Conservation (phyloP, 2,113 vertebrate species). For the Ochotona curzoniae region DNA sequence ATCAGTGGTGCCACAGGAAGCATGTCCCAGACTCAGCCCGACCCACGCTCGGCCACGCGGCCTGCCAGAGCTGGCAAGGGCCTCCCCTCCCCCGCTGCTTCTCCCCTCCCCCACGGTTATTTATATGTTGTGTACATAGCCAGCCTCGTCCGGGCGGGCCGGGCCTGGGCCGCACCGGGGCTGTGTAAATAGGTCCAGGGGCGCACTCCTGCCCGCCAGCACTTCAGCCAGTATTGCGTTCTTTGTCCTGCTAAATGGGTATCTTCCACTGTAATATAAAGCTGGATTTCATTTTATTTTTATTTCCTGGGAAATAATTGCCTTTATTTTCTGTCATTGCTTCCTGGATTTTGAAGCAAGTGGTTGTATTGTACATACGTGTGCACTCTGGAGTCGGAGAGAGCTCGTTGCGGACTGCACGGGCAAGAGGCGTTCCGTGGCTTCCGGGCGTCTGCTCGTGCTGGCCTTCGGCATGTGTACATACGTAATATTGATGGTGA, state of each 20-base stretch:
- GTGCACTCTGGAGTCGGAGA: constrained; percentile 80
- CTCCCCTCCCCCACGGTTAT: constrained; percentile 85
- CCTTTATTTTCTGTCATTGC: constrained; percentile 74
- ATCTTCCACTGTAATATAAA: constrained; percentile 80
- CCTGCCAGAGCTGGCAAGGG: constrained; percentile 87
- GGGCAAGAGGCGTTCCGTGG: constrained; percentile 77
- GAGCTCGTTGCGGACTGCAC: constrained; percentile 77
- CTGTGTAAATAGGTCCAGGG: constrained; percentile 86
- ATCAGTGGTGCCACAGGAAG: constrained; percentile 80
- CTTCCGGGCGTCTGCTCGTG: constrained; percentile 80
- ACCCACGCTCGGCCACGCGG: constrained; percentile 77
- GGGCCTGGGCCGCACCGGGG: constrained; percentile 21
- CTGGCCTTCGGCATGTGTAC: constrained; percentile 83
- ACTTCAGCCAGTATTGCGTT: constrained; percentile 78
- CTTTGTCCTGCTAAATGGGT: constrained; percentile 52
- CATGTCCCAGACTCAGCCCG: constrained; percentile 73
- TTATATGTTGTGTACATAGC: constrained; percentile 81
- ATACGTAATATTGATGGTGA: constrained; percentile 85
- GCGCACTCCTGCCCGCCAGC: constrained; percentile 74
- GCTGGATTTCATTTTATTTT: constrained; percentile 78
- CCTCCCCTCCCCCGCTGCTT: constrained; percentile 71
- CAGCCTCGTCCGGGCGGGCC: too few relatives aligned
- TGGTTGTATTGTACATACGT: constrained; percentile 81
- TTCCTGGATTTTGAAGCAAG: constrained; percentile 64
- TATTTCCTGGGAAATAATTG: constrained; percentile 75